Base-by-base conservation (phyloP, 2,797 vertebrate genomes). In the Gouania willdenowi region DNA sequence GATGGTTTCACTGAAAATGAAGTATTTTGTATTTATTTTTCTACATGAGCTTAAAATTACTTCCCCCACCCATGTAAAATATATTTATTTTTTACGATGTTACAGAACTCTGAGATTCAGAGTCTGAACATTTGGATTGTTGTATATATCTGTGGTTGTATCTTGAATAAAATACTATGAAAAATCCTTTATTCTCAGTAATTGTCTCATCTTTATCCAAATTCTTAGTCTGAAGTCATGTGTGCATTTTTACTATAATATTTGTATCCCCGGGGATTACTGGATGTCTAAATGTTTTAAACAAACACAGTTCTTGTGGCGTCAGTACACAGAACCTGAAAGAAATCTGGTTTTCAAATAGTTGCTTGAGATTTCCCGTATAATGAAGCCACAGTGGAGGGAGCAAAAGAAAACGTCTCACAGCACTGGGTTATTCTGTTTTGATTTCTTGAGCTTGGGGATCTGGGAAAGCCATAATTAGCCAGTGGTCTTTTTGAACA, bases 71-170 rank as follows among this genome's bases (percentile, higher is more conserved):
- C 59, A 62, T 89, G 92, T 90, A 87, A 92, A 89, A 85, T 88
- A 52, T 95, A 98, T 98, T 98, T 98, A 98, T 98, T 98, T 95
- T n/a, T 59, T 91, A 91, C 86, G 88, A 88, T 88, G 87, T 89
- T 84, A 90, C 90, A 89, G 83, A 90, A 92, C 92, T 91, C 89
- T 91, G 58, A 88, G 89, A 94, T 92, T 87, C 84, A 89, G 88
- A 88, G 91, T 94, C 92, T 92, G 89, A 89, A 88, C 92, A 92
- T 91, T 92, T 77, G 91, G 89, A 93, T 89, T 90, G 84, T 90
- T 96, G 94, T 96, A 95, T 91, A 94, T 95, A 95, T 87, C 71
- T 93, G n/a, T n/a, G 90, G 87, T 91, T 92, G 91, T 91, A 89
- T 91, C 87, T 92, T 90, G 88, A 97, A 96, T 94, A 93, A 88